A percentile compares a stretch with the other conserved stretches of the same genome.
These are phyloP conservation scores for Phyllotreta cruciferae DNA, from an alignment of 2,888 invertebrate species.

Conservation along the genomic window DNA sequence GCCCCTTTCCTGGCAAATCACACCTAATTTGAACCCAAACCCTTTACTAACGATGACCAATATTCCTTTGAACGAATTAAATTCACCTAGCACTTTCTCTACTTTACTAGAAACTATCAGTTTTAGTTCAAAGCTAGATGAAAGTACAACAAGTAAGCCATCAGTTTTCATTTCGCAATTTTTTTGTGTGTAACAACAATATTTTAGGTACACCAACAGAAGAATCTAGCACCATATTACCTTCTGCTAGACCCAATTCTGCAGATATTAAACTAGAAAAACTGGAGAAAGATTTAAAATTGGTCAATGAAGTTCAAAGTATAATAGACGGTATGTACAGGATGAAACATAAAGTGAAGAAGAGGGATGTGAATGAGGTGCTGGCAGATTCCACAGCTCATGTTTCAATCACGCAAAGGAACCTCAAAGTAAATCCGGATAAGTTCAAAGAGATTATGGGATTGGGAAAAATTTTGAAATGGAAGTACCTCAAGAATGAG, in stretches of 20 bases:
- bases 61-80: no score
- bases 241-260: constrained; percentile 2
- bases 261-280: constrained; percentile 33
- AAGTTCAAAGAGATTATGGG: constrained; percentile 18
- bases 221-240: neutral
- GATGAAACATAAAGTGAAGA: constrained; percentile 28
- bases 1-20: no score
- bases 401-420: constrained; percentile 5
- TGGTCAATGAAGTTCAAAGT: constrained; percentile 47
- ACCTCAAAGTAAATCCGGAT: constrained; percentile 12
- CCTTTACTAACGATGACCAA: no score
- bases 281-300: constrained; percentile 43
- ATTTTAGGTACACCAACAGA: neutral
- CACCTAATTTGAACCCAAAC: no score
- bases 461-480: constrained; percentile 31
- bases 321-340: constrained; percentile 41
- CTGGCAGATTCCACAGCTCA: neutral
- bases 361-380: constrained; percentile 8
- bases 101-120: no score
- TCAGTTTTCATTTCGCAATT: no score
- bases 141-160: neutral
- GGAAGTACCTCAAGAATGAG: constrained; percentile 10
- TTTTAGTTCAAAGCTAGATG: neutral
- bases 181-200: neutral
- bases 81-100: no score